Evolutionary conservation across 2,888 invertebrate species (phyloP), one percentile per base, ranked within the genome.

Genomic region (Bimastos eiseni): DNA sequence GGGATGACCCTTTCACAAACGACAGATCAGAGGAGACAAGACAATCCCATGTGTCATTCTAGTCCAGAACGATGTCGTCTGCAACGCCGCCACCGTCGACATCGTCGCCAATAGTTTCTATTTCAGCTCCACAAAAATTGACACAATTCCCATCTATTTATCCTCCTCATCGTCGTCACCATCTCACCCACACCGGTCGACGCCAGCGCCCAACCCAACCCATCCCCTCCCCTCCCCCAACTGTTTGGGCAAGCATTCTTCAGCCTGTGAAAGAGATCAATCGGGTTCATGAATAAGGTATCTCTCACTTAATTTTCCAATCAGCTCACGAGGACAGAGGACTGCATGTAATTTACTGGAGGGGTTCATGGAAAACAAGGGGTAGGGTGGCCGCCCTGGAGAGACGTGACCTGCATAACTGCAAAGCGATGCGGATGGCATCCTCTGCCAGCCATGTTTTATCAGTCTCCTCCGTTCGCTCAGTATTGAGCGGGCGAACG

Each of bases 241-340:
- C 70, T 70, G n/a, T 8, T 30, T 70, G 70, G 30, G 70, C 30
- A 70, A 70, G n/a, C n/a, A n/a, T 70, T 70, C 70, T 17, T 8
- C 70, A n/a, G 30, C n/a, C 30, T 70, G 30, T n/a, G n/a, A 70
- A 70, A n/a, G 70, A 70, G 70, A 70, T 70, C 70, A 70, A 70
- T 70, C n/a, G 30, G 70, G 70, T n/a, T 70, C 70, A 70, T 70
- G 70, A 70, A 70, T 70, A 70, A n/a, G 70, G 70, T 70, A 70
- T 70, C 70, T 13, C 13, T 70, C 70, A 13, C 70, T 70, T 70
- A 70, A 70, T 70, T 70, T 70, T 70, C 70, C 70, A 70, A 70
- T 70, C 70, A 70, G 70, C 70, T 13, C 70, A 70, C n/a, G n/a
- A 70, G 70, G n/a, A 70, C 70, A 70, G 70, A 70, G 13, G 70